These are phyloP conservation scores for Pimephales promelas DNA, from an alignment of 2,113 vertebrate species.

Conservation along the genomic window DNA sequence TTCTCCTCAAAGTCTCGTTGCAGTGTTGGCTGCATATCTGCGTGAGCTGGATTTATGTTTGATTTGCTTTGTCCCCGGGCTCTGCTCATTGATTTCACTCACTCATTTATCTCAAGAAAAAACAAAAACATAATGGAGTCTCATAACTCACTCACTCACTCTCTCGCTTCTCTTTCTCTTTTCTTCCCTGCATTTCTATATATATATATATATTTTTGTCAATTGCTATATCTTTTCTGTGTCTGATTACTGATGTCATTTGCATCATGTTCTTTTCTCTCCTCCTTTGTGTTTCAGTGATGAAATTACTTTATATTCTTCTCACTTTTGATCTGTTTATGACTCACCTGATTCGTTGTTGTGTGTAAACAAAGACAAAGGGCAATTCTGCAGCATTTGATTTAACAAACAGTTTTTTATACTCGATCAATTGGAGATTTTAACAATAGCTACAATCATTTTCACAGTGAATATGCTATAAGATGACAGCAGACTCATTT, in stretches of 20 bases:
- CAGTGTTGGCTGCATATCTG: background rate
- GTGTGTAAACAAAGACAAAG: slow-evolving; percentile 31
- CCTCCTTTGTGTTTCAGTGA: background rate
- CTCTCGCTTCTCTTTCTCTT: background rate
- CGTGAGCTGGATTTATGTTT: slow-evolving; percentile 38
- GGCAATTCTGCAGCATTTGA: slow-evolving; percentile 13
- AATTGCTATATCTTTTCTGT: background rate
- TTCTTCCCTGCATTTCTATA: background rate
- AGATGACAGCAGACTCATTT: background rate
- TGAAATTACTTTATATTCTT: slow-evolving; percentile 32
- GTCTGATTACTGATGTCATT: slow-evolving; percentile 5
- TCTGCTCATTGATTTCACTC: slow-evolving; percentile 23
- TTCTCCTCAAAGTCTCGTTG: slow-evolving; percentile 9
- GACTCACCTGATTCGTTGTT: slow-evolving; percentile 27
- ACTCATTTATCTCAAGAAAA: slow-evolving; percentile 39
- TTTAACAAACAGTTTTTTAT: slow-evolving; percentile 3
- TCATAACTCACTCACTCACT: background rate
- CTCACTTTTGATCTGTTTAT: slow-evolving; percentile 28
- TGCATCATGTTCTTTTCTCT: slow-evolving; percentile 11
- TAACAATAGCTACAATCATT: too few relatives aligned
- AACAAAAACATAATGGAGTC: slow-evolving; percentile 11
- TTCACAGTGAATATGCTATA: background rate
- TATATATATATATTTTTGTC: background rate
- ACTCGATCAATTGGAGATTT: too few relatives aligned
- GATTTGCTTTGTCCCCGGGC: slow-evolving; percentile 23